Conservation (phyloP, 1,140 invertebrate species). For the Eriosoma lanigerum region DNA sequence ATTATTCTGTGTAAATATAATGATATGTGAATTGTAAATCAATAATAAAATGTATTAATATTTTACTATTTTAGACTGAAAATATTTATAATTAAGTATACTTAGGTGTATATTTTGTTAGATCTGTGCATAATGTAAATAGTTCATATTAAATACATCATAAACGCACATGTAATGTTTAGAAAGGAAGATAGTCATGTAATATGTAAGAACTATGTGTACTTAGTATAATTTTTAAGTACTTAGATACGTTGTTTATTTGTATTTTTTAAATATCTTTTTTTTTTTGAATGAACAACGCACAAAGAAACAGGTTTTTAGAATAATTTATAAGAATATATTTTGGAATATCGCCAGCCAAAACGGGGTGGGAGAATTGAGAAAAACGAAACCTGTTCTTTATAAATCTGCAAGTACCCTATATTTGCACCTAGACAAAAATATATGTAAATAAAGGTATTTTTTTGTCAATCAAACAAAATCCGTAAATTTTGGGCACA, state of each 20-base stretch:
- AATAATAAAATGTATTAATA: no score
- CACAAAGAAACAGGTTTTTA: conserved; percentile 47
- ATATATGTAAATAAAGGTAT: neutral
- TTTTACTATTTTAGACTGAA: no score
- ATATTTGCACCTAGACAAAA: neutral
- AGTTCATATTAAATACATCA: no score
- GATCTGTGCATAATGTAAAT: no score
- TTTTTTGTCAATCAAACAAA: neutral
- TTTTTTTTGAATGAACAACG: conserved; percentile 17
- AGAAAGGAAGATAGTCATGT: conserved; percentile 16
- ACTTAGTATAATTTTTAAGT: conserved; percentile 25
- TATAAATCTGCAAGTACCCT: neutral
- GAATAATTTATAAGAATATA: conserved; percentile 7
- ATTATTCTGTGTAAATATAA: no score
- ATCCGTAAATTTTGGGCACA: conserved; percentile 12
- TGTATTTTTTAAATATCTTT: no score
- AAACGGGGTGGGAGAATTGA: conserved; percentile 1
- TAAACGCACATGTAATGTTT: neutral
- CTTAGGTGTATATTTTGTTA: no score
- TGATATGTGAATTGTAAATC: no score
- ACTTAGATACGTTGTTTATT: neutral
- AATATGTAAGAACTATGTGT: neutral
- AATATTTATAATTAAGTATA: no score
- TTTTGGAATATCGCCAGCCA: conserved; percentile 26
- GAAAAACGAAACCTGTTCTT: conserved; percentile 30